Evolutionary conservation across 2,888 invertebrate species (phyloP).

Genomic region (Campoletis raptor): DNA sequence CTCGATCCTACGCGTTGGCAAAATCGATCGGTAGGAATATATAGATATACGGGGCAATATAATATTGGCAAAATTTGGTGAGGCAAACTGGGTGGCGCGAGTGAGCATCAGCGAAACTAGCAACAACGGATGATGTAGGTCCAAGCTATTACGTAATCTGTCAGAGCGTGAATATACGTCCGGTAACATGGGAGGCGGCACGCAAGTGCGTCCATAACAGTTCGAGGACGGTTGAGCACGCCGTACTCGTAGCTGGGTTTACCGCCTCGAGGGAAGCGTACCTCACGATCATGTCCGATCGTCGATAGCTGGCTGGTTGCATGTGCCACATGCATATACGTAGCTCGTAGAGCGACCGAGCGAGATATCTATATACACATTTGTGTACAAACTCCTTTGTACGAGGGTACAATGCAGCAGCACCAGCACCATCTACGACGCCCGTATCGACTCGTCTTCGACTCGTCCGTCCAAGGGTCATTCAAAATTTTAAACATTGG

Average conservation of each 20-base stretch:
- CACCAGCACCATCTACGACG: too few species aligned
- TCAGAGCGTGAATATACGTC: conserved; percentile 73
- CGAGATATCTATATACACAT: conserved; percentile 4
- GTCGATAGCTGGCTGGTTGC: conserved; percentile 37
- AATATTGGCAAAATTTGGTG: conserved; percentile 3
- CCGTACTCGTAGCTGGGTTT: conserved; percentile 68
- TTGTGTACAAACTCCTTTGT: not conserved
- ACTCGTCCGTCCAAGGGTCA: too few species aligned
- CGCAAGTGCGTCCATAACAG: conserved; percentile 74
- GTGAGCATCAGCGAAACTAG: conserved; percentile 39
- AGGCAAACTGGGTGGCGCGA: not conserved
- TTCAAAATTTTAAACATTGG: too few species aligned
- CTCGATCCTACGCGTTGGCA: not conserved
- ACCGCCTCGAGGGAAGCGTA: conserved; percentile 73
- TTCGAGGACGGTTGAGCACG: conserved; percentile 56
- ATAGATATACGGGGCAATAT: not conserved
- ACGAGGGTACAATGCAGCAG: conserved; percentile 9
- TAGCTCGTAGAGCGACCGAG: too few species aligned
- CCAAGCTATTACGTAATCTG: conserved; percentile 73
- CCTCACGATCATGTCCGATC: conserved; percentile 74
- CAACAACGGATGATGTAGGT: conserved; percentile 60
- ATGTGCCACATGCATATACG: conserved; percentile 7
- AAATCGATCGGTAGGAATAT: too few species aligned
- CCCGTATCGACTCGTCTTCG: too few species aligned
- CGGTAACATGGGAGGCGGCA: conserved; percentile 49